Conservation (phyloP, 2,888 invertebrate species). For the Amphiduros pacificus region DNA sequence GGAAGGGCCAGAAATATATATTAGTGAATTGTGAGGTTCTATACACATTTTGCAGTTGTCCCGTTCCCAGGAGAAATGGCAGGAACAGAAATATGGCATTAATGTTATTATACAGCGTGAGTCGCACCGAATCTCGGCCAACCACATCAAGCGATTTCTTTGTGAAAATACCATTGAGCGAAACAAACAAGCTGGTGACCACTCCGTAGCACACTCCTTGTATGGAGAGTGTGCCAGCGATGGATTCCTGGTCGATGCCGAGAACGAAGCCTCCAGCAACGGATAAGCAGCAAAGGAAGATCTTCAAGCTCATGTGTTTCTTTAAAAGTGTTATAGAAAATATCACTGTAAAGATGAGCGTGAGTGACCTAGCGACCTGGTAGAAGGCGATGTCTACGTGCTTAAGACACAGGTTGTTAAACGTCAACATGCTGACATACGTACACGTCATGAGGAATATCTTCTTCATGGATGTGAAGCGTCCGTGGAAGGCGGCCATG, state of each 20-base stretch:
- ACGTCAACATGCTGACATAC: slow-evolving; percentile 49
- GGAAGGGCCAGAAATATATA: slow-evolving; percentile 42
- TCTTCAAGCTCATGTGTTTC: slow-evolving; percentile 36
- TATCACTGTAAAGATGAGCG: slow-evolving; percentile 55
- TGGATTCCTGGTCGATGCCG: slow-evolving; percentile 55
- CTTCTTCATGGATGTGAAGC: too few relatives aligned
- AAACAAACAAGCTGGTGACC: slow-evolving; percentile 52
- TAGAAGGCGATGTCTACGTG: slow-evolving; percentile 58
- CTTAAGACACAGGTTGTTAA: slow-evolving; percentile 58
- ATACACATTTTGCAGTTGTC: slow-evolving; percentile 43
- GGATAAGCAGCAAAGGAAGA: slow-evolving; percentile 44
- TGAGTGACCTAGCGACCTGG: slow-evolving; percentile 55
- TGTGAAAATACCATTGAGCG: slow-evolving; percentile 55
- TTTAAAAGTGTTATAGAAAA: slow-evolving; percentile 48
- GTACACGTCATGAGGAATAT: slow-evolving; percentile 46
- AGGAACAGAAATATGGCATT: slow-evolving; percentile 49
- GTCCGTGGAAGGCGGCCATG: too few relatives aligned
- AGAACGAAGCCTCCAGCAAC: slow-evolving; percentile 54
- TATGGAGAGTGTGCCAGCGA: slow-evolving; percentile 48
- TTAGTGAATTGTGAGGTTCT: slow-evolving; percentile 5
- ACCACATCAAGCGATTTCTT: slow-evolving; percentile 47
- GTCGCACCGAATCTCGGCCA: slow-evolving; percentile 45
- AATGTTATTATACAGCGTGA: slow-evolving; percentile 51
- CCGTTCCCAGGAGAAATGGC: slow-evolving; percentile 47
- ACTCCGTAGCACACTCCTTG: slow-evolving; percentile 54